Percentiles rank a stretch among this genome's conserved stretches.
Evolutionary conservation across 2,888 invertebrate species (phyloP).

Genomic region (Ctena decussata): DNA sequence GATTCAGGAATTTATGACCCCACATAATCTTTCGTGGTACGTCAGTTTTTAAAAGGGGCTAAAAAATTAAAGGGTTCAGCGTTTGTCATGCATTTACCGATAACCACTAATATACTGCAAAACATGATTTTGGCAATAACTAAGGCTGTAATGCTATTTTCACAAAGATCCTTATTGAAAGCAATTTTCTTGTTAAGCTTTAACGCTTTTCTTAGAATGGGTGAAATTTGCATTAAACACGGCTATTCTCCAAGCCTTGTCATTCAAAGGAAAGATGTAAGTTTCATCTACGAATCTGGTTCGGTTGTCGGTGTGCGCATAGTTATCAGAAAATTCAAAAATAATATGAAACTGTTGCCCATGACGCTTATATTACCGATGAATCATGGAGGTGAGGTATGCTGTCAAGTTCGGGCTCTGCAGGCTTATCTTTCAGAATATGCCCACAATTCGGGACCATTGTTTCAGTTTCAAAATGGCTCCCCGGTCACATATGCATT

Average conservation of each 20-base stretch:
- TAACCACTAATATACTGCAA: not conserved
- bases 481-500: not conserved
- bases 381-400: not conserved
- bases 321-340: not conserved
- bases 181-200: not conserved
- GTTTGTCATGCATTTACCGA: not conserved
- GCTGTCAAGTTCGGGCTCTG: not conserved
- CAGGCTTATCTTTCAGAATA: not conserved
- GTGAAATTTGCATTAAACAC: not conserved
- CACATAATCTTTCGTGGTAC: not conserved
- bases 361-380: not conserved
- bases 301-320: not conserved
- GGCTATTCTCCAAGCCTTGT: not conserved
- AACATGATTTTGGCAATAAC: not conserved
- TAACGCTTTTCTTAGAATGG: not conserved
- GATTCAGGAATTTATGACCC: not conserved
- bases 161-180: not conserved
- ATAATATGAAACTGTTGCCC: not conserved
- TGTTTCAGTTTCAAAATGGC: not conserved
- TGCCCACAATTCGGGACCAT: not conserved
- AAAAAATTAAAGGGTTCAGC: not conserved
- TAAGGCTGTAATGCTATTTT: not conserved
- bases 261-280: not conserved
- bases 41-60: not conserved
- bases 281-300: not conserved